Evolutionary conservation across 30 jellyfish, hydroid and myxozoan genomes (phyloP), one percentile per base, ranked within the genome.

Genomic region (Hydractinia symbiolongicarpus): DNA sequence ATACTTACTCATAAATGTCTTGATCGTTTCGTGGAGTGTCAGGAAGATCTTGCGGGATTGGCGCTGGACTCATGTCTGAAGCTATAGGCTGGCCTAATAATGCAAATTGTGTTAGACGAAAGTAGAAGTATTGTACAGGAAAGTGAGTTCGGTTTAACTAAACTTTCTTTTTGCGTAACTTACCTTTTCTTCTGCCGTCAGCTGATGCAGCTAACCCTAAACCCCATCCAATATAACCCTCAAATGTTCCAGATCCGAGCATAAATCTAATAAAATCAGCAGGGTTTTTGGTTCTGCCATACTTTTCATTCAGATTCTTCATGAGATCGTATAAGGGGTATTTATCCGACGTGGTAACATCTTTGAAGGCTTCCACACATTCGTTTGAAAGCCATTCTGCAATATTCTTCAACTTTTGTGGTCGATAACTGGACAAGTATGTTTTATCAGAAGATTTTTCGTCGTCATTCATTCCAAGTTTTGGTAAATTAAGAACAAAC

Each of bases 201-300:
- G 84, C 84, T 15, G 84, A 76, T 50, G 84, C 84, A 50, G 79
- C 84, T 8, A 52, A 15, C 4, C 84, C 84, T 9, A 76, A 5
- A 4, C 84, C 84, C 84, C 84, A 76, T 6, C 84, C 84, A 52
- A 76, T 82, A 76, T 76, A 76, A 9, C 84, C 84, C 55, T 76
- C 84, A 51, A 76, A 76, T 7, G 84, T 76, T 51, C 84, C 84
- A 6, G 84, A 76, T 15, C 84, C 84, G 9, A 76, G 52, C 20
- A 20, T 52, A 55, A 50, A 76, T 8, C 20, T 52, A 0, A 76
- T 50, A 8, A 19, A 21, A 52, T 13, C 9, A 9, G 52, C 44
- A 30, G 44, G 44, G 44, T 30, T 44, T 8, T 66, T 53, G 21
- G 76, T 19, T 20, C 49, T 50, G 56, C 81, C 81, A 51, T 76